Base-by-base conservation (phyloP, 1,140 invertebrate genomes). In the Leptopilina boulardi region DNA sequence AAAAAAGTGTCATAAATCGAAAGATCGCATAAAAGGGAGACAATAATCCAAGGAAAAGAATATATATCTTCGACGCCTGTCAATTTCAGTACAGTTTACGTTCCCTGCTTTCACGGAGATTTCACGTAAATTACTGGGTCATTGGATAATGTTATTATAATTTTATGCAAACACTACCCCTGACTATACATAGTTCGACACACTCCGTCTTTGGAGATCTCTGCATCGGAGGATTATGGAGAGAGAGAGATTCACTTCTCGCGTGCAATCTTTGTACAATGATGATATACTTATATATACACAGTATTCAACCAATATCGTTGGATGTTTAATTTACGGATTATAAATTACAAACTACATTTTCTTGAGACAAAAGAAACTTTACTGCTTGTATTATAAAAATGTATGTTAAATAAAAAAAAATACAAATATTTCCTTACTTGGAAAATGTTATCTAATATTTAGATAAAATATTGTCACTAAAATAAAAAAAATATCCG, bases 131-230 rank as follows among this genome's bases (percentile, higher is more conserved):
- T 66, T 66, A 59, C 59, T 34, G 59, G 59, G 59, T 66, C 59
- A 66, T 66, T 34, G 59, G 23, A 66, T 66, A 66, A 66, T 66
- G 26, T 66, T 66, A 66, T 66, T 66, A 66, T 66, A 66, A 66
- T 66, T 66, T 66, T 66, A 66, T 66, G 59, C 59, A 66, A 66
- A 66, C 59, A 30, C 59, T 38, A 23, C 59, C 59, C 59, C 59
- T 66, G 23, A 66, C 26, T 66, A 30, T n/a, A n/a, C n/a, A n/a
- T 13, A 38, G 34, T 66, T 66, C 59, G 59, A 66, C 59, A 66
- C 59, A 66, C 59, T 66, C 5, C 3, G 26, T 66, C 59, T 66
- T 30, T 34, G 26, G 6, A 15, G n/a, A 66, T 66, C 59, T 66
- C 59, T 66, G 23, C 23, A 13, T 66, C 15, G 13, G 59, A 66